These are phyloP conservation scores for Aspiorhynchus laticeps DNA, from an alignment of 2,113 vertebrate species.

Conservation along the genomic window DNA sequence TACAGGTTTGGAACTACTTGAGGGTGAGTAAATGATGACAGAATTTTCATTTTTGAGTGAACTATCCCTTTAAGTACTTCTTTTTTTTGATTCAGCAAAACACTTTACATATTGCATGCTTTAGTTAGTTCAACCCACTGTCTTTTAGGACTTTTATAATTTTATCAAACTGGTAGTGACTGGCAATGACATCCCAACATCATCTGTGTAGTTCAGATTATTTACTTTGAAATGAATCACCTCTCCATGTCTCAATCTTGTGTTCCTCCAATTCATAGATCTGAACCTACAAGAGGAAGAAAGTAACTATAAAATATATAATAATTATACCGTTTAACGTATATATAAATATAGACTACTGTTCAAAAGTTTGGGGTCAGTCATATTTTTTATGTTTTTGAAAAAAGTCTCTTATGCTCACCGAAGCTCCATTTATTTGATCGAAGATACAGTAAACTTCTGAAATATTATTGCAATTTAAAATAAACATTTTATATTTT, in stretches of 20 bases:
- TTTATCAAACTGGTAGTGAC: not conserved
- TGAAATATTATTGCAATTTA: not conserved
- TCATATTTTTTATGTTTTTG: not conserved
- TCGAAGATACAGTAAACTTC: not conserved
- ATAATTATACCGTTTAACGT: not conserved
- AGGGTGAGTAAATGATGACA: no score
- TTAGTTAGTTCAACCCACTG: not conserved
- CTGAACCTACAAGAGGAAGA: slow-evolving; percentile 83
- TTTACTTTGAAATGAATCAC: slow-evolving; percentile 80
- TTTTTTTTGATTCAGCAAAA: not conserved
- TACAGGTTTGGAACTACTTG: no score
- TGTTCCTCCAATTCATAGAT: slow-evolving; percentile 95
- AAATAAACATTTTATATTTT: not conserved
- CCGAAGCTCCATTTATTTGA: not conserved
- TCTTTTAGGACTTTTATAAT: not conserved
- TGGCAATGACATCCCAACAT: slow-evolving; percentile 1
- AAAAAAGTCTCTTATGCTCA: not conserved
- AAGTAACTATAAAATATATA: not conserved
- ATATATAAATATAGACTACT: not conserved
- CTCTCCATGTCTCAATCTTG: slow-evolving; percentile 98
- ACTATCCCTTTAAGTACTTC: fast-evolving
- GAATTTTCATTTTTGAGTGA: no score
- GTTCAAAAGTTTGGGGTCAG: not conserved
- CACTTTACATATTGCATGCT: not conserved
- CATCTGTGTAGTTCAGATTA: slow-evolving; percentile 36